phyloP scores from a whole-genome alignment of 1,140 invertebrate species.

The Ganaspis sp. region DNA sequence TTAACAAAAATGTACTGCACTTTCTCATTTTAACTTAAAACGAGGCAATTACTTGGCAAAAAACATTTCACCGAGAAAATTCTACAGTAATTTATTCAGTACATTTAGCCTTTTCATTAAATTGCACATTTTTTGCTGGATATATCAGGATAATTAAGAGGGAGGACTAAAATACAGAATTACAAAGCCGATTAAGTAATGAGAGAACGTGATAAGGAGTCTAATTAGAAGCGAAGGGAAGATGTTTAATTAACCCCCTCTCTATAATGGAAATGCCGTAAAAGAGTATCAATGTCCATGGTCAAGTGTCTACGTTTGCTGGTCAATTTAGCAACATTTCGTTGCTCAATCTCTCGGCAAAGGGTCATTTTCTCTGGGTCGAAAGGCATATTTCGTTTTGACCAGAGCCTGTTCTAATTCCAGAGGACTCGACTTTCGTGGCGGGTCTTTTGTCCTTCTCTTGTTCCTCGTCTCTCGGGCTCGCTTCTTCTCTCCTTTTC shows the following conservation, averaged over 20 bases:
- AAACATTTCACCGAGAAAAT: not conserved
- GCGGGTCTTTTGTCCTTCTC: not conserved
- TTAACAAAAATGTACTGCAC: not conserved
- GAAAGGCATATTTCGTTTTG: not conserved
- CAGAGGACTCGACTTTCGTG: conserved; percentile 8
- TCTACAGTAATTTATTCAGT: conserved; percentile 8
- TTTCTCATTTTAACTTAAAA: not conserved
- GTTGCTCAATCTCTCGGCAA: conserved; percentile 9
- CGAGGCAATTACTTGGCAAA: not conserved
- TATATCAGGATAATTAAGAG: not conserved
- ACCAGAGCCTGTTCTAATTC: conserved; percentile 37
- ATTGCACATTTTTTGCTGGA: not conserved
- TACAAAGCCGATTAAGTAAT: conserved; percentile 5
- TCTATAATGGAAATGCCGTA: not conserved
- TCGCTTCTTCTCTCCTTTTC: not conserved
- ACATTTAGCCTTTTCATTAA: not conserved
- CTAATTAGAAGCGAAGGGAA: not conserved
- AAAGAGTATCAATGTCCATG: not conserved
- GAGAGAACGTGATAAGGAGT: not conserved
- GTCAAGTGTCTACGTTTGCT: not conserved
- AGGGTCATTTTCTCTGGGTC: not conserved
- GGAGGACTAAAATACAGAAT: not conserved
- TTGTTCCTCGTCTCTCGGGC: not conserved
- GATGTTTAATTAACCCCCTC: conserved; percentile 2
- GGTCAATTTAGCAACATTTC: conserved; percentile 6